Evolutionary conservation across 2,113 vertebrate species (phyloP).

Genomic region (Cynocephalus volans): DNA sequence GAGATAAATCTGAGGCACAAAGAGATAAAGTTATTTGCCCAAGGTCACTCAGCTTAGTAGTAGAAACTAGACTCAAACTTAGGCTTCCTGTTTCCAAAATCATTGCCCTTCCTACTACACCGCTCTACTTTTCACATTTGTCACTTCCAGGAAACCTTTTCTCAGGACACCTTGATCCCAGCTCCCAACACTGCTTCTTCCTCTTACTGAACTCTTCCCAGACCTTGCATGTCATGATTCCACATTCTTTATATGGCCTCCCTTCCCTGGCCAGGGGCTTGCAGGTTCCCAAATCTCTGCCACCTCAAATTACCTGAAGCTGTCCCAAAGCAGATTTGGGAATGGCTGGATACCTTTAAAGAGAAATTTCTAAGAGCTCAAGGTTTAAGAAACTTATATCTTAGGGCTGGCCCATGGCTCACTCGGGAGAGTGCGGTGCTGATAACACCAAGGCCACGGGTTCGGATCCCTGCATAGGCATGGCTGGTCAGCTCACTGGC

Average conservation of each 20-base stretch:
- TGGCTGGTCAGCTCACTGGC: no score
- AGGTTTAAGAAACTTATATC: constrained; percentile 14
- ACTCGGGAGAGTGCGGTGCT: no score
- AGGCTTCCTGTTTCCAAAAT: background rate
- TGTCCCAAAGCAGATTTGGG: background rate
- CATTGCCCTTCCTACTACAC: background rate
- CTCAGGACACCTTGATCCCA: background rate
- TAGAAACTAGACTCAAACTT: constrained; percentile 37
- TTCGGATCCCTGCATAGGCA: no score
- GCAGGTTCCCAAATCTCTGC: background rate
- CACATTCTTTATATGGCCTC: background rate
- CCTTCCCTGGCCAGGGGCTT: background rate
- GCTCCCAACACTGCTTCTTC: background rate
- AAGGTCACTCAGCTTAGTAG: background rate
- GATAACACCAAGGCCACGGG: no score
- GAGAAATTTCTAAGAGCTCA: constrained; percentile 47
- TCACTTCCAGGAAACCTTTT: constrained; percentile 28
- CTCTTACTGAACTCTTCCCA: background rate
- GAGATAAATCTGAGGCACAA: background rate
- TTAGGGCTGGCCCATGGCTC: no score
- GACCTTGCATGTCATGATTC: background rate
- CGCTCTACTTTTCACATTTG: background rate
- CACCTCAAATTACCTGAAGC: background rate
- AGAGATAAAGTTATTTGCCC: background rate
- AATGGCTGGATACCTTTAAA: background rate